Evolutionary conservation across 2,113 vertebrate species (phyloP), one percentile per base, ranked within the genome.

Genomic region (Jacana jacana): DNA sequence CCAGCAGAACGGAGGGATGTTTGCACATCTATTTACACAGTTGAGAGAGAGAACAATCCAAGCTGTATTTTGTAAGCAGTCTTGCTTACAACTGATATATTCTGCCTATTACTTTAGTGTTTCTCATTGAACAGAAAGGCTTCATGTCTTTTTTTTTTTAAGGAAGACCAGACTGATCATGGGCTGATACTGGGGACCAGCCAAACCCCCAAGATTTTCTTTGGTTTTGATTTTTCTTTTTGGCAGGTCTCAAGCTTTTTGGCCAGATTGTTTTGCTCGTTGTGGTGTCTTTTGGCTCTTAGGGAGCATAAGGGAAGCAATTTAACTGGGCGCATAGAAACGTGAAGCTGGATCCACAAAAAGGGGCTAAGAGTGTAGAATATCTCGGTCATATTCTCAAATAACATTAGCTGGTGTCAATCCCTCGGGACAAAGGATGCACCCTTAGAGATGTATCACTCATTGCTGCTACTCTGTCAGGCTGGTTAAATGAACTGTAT

Each of bases 121-220:
- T 89, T 95, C 44, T 89, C 65, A 66, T 69, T 93, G 88, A 95
- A 89, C 60, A 58, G 37, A 93, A 95, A 30, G 55, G 70, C 30
- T 95, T 86, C 65, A 22, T 92, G 68, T 93, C 65, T 85, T 44
- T 44, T 46, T 20, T 46, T 75, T 72, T 33, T 65, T 60, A 92
- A 95, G 73, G 89, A 96, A 96, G 77, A 93, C 80, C 63, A 70
- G 40, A 68, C 35, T 82, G 85, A 91, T 91, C 3, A 6, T 70
- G 60, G 57, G 39, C 71, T 72, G 61, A 75, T 69, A 40, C 16
- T 81, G 71, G 89, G 81, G 61, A 81, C 61, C 69, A 86, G 72
- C 54, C 76, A 84, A 75, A 76, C 42, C 55, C 20, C 10, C 35
- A 81, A 23, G 25, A 3, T 87, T 86, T 71, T 54, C 76, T 70